Evolutionary conservation across 2,888 invertebrate genomes (phyloP).

Genomic region (Harpalus rufipes): DNA sequence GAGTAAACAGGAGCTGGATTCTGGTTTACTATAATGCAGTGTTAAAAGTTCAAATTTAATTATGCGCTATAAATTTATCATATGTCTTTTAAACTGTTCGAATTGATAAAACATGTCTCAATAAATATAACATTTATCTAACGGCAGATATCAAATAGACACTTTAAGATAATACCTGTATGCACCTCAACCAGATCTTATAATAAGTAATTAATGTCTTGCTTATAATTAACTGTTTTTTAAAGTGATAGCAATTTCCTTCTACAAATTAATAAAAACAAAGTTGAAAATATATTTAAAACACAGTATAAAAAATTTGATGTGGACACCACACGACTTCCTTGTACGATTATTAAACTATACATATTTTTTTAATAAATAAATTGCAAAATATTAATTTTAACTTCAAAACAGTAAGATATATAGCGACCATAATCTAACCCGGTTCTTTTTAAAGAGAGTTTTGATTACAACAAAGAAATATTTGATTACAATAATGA

Average conservation of each 20-base stretch:
- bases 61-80: conserved; percentile 23
- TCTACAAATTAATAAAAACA: not conserved
- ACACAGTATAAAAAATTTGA: no score
- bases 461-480: no score
- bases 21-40: conserved; percentile 13
- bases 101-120: not conserved
- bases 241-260: not conserved
- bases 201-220: not conserved
- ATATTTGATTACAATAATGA: no score
- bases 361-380: no score
- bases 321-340: no score
- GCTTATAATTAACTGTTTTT: not conserved
- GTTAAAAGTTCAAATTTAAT: conserved; percentile 21
- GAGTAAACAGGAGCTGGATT: conserved; percentile 45
- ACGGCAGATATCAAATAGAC: not conserved
- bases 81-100: conserved; percentile 3
- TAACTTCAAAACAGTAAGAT: no score
- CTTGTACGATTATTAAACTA: no score
- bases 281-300: not conserved
- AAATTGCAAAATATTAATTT: no score
- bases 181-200: not conserved
- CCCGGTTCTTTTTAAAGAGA: no score
- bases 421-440: no score
- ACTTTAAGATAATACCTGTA: conserved; percentile 2
- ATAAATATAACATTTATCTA: conserved; percentile 7